Evolutionary conservation across 2,888 invertebrate genomes (phyloP).

Genomic region (Orthosia incerta): DNA sequence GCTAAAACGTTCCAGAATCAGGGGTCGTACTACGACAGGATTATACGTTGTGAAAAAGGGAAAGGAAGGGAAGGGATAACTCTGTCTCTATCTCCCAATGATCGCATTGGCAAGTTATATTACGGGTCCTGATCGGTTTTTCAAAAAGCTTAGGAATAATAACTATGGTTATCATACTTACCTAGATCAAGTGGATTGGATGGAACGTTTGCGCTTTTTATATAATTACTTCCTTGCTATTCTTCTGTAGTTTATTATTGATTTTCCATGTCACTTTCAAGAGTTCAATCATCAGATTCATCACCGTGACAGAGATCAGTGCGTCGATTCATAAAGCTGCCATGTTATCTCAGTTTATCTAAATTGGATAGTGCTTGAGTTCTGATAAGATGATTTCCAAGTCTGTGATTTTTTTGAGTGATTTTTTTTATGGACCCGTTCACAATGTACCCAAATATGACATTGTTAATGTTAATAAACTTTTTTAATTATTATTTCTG

Average conservation of each 20-base stretch:
- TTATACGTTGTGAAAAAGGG: too few species aligned
- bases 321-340: background rate
- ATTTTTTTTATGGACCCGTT: background rate
- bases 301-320: background rate
- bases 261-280: background rate
- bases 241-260: background rate
- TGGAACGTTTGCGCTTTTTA: background rate
- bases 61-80: too few species aligned
- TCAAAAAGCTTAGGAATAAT: too few species aligned
- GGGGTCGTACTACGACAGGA: too few species aligned
- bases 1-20: too few species aligned
- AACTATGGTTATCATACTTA: too few species aligned
- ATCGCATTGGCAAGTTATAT: too few species aligned
- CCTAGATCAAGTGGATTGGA: too few species aligned
- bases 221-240: background rate
- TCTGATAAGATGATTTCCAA: background rate
- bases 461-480: background rate
- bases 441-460: background rate
- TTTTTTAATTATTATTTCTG: background rate
- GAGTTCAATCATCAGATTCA: background rate
- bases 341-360: background rate
- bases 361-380: background rate
- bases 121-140: too few species aligned
- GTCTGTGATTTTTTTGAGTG: constrained; percentile 4
- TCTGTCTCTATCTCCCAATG: too few species aligned